Conservation (phyloP, 2,888 invertebrate species). For the Mesoligia furuncula region DNA sequence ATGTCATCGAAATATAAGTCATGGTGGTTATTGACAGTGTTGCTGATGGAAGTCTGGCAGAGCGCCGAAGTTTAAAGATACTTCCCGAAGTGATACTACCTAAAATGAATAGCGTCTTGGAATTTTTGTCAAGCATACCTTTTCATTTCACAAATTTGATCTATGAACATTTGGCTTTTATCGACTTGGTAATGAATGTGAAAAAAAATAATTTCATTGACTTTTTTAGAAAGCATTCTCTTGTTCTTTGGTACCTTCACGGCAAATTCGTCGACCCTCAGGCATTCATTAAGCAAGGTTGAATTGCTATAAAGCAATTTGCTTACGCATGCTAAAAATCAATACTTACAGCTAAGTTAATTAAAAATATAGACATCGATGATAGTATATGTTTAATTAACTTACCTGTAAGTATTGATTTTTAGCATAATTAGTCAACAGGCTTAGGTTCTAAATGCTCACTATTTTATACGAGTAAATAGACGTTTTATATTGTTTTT, state of each 20-base stretch:
- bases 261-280: conserved; percentile 54
- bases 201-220: conserved; percentile 34
- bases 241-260: conserved; percentile 50
- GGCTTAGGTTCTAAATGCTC: conserved; percentile 2
- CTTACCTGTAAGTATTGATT: too few relatives aligned
- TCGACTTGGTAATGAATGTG: neutral
- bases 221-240: conserved; percentile 56
- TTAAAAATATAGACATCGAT: conserved; percentile 44
- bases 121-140: conserved; percentile 28
- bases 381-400: too few relatives aligned
- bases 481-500: neutral
- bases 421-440: conserved; percentile 31
- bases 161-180: neutral
- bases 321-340: conserved; percentile 58
- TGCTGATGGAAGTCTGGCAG: conserved; percentile 58
- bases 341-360: conserved; percentile 61
- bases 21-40: conserved; percentile 49
- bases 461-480: conserved; percentile 4
- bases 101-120: conserved; percentile 26
- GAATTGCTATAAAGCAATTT: conserved; percentile 53
- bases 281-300: conserved; percentile 56
- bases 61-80: conserved; percentile 52
- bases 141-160: neutral
- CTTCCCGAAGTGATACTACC: conserved; percentile 50
- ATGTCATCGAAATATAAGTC: conserved; percentile 58